Percentiles rank a stretch among this genome's conserved stretches.
Conservation (phyloP, 1,140 invertebrate species). For the Phortica variegata region DNA sequence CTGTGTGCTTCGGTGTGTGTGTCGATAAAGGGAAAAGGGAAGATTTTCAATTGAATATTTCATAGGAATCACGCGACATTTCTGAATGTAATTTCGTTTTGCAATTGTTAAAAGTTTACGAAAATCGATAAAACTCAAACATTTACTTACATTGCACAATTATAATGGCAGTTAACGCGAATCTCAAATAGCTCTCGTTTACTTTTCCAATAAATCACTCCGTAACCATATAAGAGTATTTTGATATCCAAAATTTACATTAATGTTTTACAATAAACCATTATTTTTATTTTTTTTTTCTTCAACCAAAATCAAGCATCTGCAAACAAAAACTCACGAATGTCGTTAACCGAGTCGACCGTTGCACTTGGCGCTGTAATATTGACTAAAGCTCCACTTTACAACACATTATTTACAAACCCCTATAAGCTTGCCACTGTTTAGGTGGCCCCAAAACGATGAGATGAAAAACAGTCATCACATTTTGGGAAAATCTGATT, state of each 20-base stretch:
- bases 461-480: too few relatives aligned
- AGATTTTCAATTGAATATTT: slow-evolving; percentile 30
- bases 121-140: slow-evolving; percentile 47
- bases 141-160: slow-evolving; percentile 30
- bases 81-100: slow-evolving; percentile 18
- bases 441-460: too few relatives aligned
- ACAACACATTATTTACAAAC: too few relatives aligned
- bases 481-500: too few relatives aligned
- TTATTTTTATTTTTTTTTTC: too few relatives aligned
- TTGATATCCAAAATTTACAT: slow-evolving; percentile 13
- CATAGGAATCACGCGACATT: slow-evolving; percentile 45
- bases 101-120: slow-evolving; percentile 13
- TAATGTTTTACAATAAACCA: not conserved
- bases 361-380: too few relatives aligned
- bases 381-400: too few relatives aligned
- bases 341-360: too few relatives aligned
- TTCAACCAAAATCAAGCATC: too few relatives aligned
- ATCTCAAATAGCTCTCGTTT: too few relatives aligned
- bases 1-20: slow-evolving; percentile 5
- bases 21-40: not conserved
- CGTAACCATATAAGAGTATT: slow-evolving; percentile 3
- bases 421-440: too few relatives aligned
- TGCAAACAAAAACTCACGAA: too few relatives aligned
- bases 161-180: slow-evolving; percentile 4
- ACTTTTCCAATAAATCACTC: not conserved